These are phyloP conservation scores for Apamea epomidion DNA, from an alignment of 2,888 invertebrate genomes.

Conservation along the genomic window DNA sequence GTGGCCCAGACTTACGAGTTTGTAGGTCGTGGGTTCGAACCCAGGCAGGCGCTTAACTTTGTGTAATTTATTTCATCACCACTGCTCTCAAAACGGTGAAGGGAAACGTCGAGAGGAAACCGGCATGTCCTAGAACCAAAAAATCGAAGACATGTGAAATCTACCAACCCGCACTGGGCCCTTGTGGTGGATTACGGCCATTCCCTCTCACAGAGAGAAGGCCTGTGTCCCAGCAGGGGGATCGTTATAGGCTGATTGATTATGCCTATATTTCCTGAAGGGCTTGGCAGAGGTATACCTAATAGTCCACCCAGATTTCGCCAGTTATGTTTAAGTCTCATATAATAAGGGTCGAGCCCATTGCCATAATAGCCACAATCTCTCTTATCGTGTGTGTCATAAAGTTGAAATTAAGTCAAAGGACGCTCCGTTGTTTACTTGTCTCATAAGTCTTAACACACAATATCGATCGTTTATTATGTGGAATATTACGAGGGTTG, in stretches of 20 bases:
- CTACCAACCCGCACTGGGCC: background rate
- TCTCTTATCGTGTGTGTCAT: background rate
- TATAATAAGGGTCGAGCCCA: background rate
- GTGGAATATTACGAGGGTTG: constrained; percentile 32
- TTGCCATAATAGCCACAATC: background rate
- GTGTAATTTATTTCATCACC: background rate
- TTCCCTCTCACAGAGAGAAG: background rate
- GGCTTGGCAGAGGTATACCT: background rate
- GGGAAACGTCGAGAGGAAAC: background rate
- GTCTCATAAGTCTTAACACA: constrained; percentile 10
- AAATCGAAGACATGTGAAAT: background rate
- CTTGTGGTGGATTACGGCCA: background rate
- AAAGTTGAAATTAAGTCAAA: constrained; percentile 5
- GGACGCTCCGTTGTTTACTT: constrained; percentile 9
- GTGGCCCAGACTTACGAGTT: background rate
- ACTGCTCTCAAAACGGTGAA: background rate
- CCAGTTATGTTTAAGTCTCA: background rate
- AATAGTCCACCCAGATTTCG: background rate
- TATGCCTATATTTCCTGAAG: no score
- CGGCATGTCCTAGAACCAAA: background rate
- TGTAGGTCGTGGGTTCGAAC: background rate
- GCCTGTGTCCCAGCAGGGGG: no score
- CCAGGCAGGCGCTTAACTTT: background rate
- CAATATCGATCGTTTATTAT: constrained; percentile 9
- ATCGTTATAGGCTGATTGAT: background rate